Conservation (phyloP, 2,888 invertebrate species). For the Acronicta leporina region DNA sequence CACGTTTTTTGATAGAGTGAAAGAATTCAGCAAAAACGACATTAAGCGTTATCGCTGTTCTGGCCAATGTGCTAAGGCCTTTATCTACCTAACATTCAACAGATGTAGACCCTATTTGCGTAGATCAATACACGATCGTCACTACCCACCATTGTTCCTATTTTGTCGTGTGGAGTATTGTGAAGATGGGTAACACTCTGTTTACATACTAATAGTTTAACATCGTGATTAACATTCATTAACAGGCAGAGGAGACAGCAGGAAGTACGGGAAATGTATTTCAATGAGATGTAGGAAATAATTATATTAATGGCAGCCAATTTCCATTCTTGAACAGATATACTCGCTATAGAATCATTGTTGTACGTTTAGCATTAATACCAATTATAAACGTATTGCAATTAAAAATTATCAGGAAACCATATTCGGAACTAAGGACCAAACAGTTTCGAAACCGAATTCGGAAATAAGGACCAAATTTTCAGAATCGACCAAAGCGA, state of each 20-base stretch:
- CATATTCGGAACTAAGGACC: no score
- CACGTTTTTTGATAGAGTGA: no score
- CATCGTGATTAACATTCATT: constrained; percentile 1
- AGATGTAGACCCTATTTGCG: constrained; percentile 25
- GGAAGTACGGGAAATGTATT: constrained; percentile 7
- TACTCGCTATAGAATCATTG: not conserved
- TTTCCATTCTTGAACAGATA: not conserved
- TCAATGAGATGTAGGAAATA: constrained; percentile 6
- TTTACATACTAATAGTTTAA: constrained; percentile 5
- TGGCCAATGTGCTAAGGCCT: not conserved
- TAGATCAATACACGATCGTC: constrained; percentile 23
- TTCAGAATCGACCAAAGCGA: not conserved
- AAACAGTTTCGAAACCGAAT: no score
- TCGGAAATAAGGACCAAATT: not conserved
- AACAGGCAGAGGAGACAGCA: not conserved
- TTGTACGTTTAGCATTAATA: no score
- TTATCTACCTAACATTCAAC: constrained; percentile 12
- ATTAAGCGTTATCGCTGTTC: no score
- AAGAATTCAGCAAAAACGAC: not conserved
- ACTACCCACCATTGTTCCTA: constrained; percentile 19
- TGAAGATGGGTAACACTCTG: constrained; percentile 12
- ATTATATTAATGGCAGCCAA: not conserved
- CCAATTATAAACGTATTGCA: no score
- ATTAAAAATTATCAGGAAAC: no score
- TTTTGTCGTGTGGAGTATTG: constrained; percentile 15